phyloP scores from a whole-genome alignment of 2,888 invertebrate genomes.

The Chorisops tibialis region DNA sequence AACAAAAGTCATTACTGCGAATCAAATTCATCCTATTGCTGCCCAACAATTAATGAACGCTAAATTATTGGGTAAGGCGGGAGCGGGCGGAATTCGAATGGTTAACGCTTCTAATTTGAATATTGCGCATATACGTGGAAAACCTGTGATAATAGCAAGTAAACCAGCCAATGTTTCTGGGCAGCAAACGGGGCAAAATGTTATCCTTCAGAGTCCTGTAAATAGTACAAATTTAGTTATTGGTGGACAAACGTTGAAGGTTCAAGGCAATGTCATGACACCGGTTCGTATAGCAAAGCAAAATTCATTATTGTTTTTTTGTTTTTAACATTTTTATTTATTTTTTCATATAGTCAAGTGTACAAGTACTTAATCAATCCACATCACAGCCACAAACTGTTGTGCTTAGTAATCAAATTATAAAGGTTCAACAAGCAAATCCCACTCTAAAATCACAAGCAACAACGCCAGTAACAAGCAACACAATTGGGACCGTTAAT shows the following conservation, averaged over 20 bases:
- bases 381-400: slow-evolving; percentile 47
- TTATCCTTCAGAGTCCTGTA: slow-evolving; percentile 48
- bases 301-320: background rate
- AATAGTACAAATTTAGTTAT: slow-evolving; percentile 43
- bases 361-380: slow-evolving; percentile 36
- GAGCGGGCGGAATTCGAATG: slow-evolving; percentile 51
- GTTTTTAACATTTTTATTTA: background rate
- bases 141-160: slow-evolving; percentile 57
- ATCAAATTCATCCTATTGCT: slow-evolving; percentile 41
- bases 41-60: slow-evolving; percentile 53
- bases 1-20: slow-evolving; percentile 36
- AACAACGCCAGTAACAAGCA: slow-evolving; percentile 15
- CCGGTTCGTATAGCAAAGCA: slow-evolving; percentile 23
- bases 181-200: slow-evolving; percentile 48
- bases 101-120: slow-evolving; percentile 53
- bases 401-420: slow-evolving; percentile 51
- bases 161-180: slow-evolving; percentile 37
- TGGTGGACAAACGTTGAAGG: slow-evolving; percentile 48
- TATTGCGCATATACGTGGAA: slow-evolving; percentile 57
- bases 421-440: slow-evolving; percentile 44
- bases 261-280: slow-evolving; percentile 45
- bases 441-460: slow-evolving; percentile 34
- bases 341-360: slow-evolving; percentile 34
- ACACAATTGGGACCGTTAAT: slow-evolving; percentile 11
- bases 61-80: slow-evolving; percentile 50